Base-by-base conservation (phyloP, 2,113 vertebrate species). In the Formicarius rufipectus region DNA sequence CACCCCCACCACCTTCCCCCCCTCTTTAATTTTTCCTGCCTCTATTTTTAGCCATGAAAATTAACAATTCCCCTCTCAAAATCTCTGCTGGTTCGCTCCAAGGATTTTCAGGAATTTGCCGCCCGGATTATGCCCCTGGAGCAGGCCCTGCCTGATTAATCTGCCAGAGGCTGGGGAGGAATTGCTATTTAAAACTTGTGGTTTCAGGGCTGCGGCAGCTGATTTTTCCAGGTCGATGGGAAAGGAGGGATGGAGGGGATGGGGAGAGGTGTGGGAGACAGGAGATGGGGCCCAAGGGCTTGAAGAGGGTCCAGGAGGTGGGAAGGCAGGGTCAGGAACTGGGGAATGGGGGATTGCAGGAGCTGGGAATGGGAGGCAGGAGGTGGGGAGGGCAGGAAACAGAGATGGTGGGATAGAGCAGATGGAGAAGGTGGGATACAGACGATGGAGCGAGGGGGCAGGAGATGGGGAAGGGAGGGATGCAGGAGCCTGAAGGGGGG, bases 31-130 rank as follows among this genome's bases (percentile, higher is more conserved):
- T 78, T 72, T 74, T 58, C 39, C 18, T 42, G 23, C 8, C 1
- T 40, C 87, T 92, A 49, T 81, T 93, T 91, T 93, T 84, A 89
- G 47, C 25, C 30, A 17, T 30, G 63, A 45, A 86, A 84, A 96
- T 40, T 27, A 95, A 33, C 80, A 84, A 45, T 77, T 59, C 14
- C 35, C 39, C n/a, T 85, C 75, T 76, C 2, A 0, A 37, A 68
- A 90, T 44, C 71, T 68, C 80, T 14, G 30, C 42, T 21, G 0
- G 3, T 37, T 80, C 37, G 2, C 31, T 44, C 28, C 37, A 3
- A 77, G 91, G 93, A 85, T 80, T 80, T 88, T 83, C 40, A 8
- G 84, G 69, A 71, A 69, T 73, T 75, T 28, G 68, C 72, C 0
- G 12, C 12, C 60, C 21, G 64, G 96, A 94, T 95, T 94, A 91